phyloP scores from a whole-genome alignment of 2,888 invertebrate species.

The Caradrina kadenii region DNA sequence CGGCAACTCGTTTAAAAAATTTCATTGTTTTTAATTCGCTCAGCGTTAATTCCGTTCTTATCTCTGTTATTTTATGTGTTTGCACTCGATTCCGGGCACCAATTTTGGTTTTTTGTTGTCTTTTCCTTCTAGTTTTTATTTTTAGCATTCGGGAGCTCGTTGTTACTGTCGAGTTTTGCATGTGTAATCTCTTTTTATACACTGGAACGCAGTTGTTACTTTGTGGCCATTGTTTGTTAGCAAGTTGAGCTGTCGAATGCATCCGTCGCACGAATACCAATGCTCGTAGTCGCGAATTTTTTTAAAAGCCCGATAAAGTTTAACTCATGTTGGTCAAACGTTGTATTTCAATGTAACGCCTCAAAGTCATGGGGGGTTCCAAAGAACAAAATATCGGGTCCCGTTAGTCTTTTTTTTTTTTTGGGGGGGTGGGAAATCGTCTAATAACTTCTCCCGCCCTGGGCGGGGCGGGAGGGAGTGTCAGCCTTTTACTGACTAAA shows the following conservation, averaged over 20 bases:
- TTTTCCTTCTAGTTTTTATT: constrained; percentile 16
- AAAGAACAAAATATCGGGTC: neutral
- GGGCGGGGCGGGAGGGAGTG: too few relatives aligned
- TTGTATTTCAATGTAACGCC: neutral
- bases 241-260: constrained; percentile 38
- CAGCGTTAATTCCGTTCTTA: constrained; percentile 43
- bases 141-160: constrained; percentile 17
- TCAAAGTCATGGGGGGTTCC: neutral
- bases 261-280: constrained; percentile 24
- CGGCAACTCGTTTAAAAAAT: constrained; percentile 33
- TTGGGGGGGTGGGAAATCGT: too few relatives aligned
- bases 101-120: constrained; percentile 21
- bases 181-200: constrained; percentile 38
- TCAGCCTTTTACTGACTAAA: too few relatives aligned
- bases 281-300: constrained; percentile 10
- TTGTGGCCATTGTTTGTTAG: constrained; percentile 34
- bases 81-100: constrained; percentile 25
- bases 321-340: neutral
- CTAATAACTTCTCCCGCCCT: too few relatives aligned
- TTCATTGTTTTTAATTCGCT: constrained; percentile 46
- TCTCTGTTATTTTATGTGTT: constrained; percentile 45
- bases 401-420: neutral
- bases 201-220: constrained; percentile 32
- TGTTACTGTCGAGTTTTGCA: constrained; percentile 27
- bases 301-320: constrained; percentile 11